Percentiles rank a stretch among this genome's conserved stretches.
These are phyloP conservation scores for Acanthornis magna DNA, from an alignment of 2,797 vertebrate species.

Conservation along the genomic window DNA sequence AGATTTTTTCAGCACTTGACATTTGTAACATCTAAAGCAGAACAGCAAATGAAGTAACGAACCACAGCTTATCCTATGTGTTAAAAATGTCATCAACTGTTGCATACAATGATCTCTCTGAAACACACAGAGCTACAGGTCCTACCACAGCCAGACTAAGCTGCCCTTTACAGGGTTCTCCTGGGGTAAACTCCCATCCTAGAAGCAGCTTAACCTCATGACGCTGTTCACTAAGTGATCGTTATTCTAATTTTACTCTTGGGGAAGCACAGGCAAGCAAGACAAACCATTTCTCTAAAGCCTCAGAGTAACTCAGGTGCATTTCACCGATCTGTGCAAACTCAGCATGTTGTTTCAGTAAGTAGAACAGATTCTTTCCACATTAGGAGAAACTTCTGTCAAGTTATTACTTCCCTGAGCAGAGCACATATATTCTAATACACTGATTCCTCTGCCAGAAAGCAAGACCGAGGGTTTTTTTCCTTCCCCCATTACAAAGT, in stretches of 20 bases:
- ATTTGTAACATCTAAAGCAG: neutral
- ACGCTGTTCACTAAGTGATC: neutral
- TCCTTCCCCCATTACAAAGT: neutral
- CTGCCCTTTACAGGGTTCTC: neutral
- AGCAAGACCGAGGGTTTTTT: neutral
- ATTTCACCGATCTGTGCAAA: neutral
- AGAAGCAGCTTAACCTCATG: neutral
- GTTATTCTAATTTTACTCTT: constrained; percentile 11
- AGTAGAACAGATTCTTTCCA: neutral
- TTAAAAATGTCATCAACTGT: neutral
- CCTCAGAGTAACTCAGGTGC: neutral
- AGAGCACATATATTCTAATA: neutral
- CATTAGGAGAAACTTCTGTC: neutral
- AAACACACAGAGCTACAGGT: neutral
- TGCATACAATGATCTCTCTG: neutral
- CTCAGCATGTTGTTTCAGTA: neutral
- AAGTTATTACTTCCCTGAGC: neutral
- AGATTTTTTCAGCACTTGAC: neutral
- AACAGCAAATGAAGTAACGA: neutral
- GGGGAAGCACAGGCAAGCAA: neutral
- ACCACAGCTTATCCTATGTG: neutral
- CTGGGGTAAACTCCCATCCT: neutral
- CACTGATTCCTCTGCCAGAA: neutral
- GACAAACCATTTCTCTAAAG: neutral
- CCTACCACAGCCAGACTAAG: neutral